Evolutionary conservation across 2,888 invertebrate genomes (phyloP).

Genomic region (Volucella inanis): DNA sequence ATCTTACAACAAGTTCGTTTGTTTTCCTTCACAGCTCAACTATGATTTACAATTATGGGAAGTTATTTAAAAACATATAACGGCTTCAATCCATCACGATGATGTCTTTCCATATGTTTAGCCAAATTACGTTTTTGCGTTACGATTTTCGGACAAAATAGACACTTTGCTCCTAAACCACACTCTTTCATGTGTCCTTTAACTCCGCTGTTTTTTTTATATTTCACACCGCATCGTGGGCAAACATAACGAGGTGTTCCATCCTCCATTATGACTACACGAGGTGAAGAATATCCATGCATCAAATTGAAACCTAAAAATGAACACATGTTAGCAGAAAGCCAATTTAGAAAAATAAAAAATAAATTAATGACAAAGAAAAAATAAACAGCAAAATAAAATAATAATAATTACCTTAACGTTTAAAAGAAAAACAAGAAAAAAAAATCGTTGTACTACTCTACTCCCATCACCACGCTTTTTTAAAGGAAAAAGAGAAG

Average conservation of each 20-base stretch:
- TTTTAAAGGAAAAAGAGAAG: conserved; percentile 14
- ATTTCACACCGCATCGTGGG: conserved; percentile 77
- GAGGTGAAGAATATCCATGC: conserved; percentile 55
- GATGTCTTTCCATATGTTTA: conserved; percentile 77
- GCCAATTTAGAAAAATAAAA: conserved; percentile 9
- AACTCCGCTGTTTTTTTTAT: conserved; percentile 77
- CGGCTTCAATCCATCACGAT: conserved; percentile 57
- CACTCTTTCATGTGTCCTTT: conserved; percentile 78
- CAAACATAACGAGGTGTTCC: conserved; percentile 77
- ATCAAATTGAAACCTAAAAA: conserved; percentile 76
- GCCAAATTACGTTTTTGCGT: conserved; percentile 77
- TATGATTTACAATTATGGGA: too few relatives aligned
- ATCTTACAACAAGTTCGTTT: too few relatives aligned
- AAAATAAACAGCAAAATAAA: neutral
- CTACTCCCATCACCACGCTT: conserved; percentile 55
- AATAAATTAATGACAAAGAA: neutral
- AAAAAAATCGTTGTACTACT: conserved; percentile 5
- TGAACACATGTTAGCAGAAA: conserved; percentile 77
- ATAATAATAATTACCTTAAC: conserved; percentile 19
- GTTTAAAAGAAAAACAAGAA: conserved; percentile 17
- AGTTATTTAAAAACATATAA: conserved; percentile 31
- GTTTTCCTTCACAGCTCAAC: too few relatives aligned
- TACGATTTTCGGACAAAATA: conserved; percentile 77
- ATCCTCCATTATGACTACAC: conserved; percentile 77
- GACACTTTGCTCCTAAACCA: conserved; percentile 77